A percentile compares a stretch with the other conserved stretches of the same genome.
These are phyloP conservation scores for Orientallactaga bullata DNA, from an alignment of 2,113 vertebrate species.

Conservation along the genomic window DNA sequence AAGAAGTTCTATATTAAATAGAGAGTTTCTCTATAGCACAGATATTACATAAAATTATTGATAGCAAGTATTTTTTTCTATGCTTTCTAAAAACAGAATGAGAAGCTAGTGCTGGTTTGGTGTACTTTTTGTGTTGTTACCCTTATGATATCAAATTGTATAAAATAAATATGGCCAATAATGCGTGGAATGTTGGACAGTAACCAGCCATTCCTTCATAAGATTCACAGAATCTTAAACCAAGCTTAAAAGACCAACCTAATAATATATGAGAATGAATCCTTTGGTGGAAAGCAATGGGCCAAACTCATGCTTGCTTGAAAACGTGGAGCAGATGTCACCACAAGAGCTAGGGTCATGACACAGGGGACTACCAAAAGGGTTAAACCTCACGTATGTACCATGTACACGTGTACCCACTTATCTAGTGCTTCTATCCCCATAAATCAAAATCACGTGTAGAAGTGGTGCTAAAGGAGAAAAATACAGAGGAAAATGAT, in stretches of 20 bases:
- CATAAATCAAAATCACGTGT: background rate
- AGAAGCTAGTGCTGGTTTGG: background rate
- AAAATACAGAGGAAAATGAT: background rate
- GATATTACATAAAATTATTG: background rate
- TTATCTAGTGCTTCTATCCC: background rate
- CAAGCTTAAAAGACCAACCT: background rate
- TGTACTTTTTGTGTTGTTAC: background rate
- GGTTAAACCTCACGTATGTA: background rate
- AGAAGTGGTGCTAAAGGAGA: background rate
- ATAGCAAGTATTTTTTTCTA: conserved; percentile 23
- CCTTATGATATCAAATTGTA: background rate
- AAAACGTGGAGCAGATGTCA: background rate
- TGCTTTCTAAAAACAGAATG: conserved; percentile 18
- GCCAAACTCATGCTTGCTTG: background rate
- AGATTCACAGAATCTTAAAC: background rate
- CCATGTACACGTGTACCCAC: background rate
- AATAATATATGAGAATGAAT: background rate
- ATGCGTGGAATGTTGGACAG: background rate
- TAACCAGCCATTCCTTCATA: background rate
- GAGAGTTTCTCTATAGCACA: background rate
- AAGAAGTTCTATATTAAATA: background rate
- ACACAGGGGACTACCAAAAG: background rate
- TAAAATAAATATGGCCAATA: background rate
- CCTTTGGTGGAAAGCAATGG: accelerated
- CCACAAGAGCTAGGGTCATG: background rate